Base-by-base conservation (phyloP, 1,140 invertebrate species). In the Myzus persicae region DNA sequence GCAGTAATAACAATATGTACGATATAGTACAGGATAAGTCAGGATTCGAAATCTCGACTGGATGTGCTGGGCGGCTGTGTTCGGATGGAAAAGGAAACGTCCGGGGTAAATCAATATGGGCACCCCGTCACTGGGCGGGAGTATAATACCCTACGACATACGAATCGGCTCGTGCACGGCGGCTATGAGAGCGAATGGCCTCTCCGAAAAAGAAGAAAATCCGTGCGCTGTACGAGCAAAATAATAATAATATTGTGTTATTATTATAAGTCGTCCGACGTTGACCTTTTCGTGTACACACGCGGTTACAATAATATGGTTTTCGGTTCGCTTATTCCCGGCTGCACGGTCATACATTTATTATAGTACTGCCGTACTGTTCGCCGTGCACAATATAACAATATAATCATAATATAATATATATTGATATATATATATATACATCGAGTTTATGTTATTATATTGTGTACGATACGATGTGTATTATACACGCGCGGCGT, bases 91-190 rank as follows among this genome's bases (percentile, higher is more conserved):
- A 90, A 67, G 90, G 22, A 31, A 76, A 42, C 38, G 51, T 91
- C 54, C 90, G 38, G 54, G 40, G 51, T 59, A 91, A 76, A 91
- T 91, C 90, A 91, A 91, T 91, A 91, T 38, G 38, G 84, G 26
- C 90, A 91, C 48, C 90, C 90, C 90, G 26, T 44, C 40, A 40
- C 51, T 67, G 90, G 90, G 90, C 54, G 90, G 51, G 84, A 87
- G 38, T 42, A 3, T 48, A 48, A n/a, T 3, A 20, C n/a, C 26
- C 42, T 18, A 59, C 26, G 9, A 26, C 14, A 67, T 31, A 67
- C 59, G 40, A 87, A 44, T 87, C 82, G 38, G 40, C 40, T 26
- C 36, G 54, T 59, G 67, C 40, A 76, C 54, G 9, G 31, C 24
- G 67, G 46, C 59, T 67, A 59, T 44, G 11, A 26, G n/a, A 26